Base-by-base conservation (phyloP, 1,140 invertebrate species). In the Polypedilum vanderplanki region DNA sequence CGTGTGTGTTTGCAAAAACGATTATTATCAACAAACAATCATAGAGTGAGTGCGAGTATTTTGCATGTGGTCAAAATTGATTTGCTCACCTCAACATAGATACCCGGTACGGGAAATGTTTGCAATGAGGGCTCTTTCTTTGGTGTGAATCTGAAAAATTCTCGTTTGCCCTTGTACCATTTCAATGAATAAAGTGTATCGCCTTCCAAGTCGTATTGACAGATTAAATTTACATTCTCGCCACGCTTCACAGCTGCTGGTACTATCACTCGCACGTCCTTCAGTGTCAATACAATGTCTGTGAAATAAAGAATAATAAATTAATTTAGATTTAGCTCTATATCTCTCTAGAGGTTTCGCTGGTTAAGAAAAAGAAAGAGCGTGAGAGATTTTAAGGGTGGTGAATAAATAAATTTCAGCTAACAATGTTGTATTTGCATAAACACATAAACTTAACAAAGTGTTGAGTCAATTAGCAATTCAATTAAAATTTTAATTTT, bases 141-240 rank as follows among this genome's bases (percentile, higher is more conserved):
- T 0, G 88, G 88, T 40, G 87, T 82, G 78, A 88, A 91, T 75
- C 89, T 86, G 81, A 88, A 91, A 82, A 90, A 90, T 79, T 91
- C 87, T 78, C 88, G 84, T 41, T 87, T 83, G n/a, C 85, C 86
- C 76, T 85, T 87, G 81, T 88, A 88, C 87, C 87, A 89, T 79
- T 88, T 88, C 76, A 88, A 85, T 0, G 87, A 87, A 78, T 88
- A 88, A 8, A 88, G 81, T 0, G 79, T 78, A 70, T 86, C 86
- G 0, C 80, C 85, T 74, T 86, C 84, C 18, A 87, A 79, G 76
- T 90, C 87, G 81, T 89, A 91, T 75, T 85, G 85, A 78, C 90
- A 91, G 76, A 87, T 85, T 75, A 91, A 84, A 24, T 84, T 84
- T 10, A 87, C 88, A 18, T 84, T 85, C 20, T 87, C 81, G 40